A percentile compares a stretch with the other conserved stretches of the same genome.
These are phyloP conservation scores for Pycnonotus jocosus DNA, from an alignment of 2,113 vertebrate species.

Conservation along the genomic window DNA sequence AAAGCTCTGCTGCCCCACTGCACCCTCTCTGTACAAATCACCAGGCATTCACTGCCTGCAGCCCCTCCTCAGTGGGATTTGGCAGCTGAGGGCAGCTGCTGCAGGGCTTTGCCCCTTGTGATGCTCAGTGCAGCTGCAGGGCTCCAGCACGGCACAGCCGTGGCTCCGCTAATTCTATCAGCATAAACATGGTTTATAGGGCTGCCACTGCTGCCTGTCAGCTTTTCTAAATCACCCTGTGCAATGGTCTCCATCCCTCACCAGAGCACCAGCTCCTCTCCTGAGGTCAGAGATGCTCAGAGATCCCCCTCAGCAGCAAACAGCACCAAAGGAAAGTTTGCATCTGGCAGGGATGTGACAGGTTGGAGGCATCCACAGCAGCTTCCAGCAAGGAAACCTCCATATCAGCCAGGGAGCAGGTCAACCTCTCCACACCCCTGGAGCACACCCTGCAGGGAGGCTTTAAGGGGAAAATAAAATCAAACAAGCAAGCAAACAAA, in stretches of 20 bases:
- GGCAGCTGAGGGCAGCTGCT: neutral
- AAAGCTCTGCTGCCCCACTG: neutral
- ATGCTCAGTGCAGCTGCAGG: neutral
- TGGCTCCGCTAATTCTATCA: slow-evolving; percentile 32
- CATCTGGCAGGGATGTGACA: neutral
- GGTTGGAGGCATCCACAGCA: neutral
- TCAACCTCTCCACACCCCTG: neutral
- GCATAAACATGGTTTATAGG: slow-evolving; percentile 56
- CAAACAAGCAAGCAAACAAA: neutral
- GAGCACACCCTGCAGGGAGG: neutral
- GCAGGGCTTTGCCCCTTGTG: neutral
- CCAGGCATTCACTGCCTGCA: fast-evolving
- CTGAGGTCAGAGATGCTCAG: neutral
- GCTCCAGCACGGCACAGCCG: neutral
- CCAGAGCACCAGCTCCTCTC: neutral
- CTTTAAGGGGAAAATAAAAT: neutral
- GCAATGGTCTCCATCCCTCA: neutral
- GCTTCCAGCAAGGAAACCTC: neutral
- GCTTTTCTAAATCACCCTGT: slow-evolving; percentile 45
- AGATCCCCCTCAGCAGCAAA: neutral
- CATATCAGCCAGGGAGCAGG: neutral
- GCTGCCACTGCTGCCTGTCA: neutral
- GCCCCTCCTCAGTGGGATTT: too few species aligned
- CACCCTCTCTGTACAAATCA: neutral
- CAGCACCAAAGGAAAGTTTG: neutral